Evolutionary conservation across 1,140 invertebrate genomes (phyloP), one percentile per base, ranked within the genome.

Genomic region (Galleria mellonella): DNA sequence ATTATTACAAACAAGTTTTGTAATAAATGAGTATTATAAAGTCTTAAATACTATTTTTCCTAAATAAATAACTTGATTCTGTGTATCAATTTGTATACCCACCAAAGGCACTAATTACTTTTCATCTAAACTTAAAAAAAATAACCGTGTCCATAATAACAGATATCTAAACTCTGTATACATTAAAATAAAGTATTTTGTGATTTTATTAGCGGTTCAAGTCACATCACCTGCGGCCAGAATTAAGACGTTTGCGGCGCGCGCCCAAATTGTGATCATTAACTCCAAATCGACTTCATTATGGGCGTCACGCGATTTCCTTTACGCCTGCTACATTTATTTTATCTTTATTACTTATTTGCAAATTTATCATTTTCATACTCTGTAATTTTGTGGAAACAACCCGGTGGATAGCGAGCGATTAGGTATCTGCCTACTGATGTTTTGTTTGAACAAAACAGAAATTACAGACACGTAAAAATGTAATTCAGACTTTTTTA

Each of bases 281-380:
- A 65, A 50, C 40, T 53, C 55, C 53, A 62, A 68, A 71, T 66
- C 48, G 50, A 46, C 52, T 56, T 61, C 62, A 72, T 72, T 64
- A 65, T 47, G 27, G 43, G 38, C 31, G 53, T 62, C 66, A 72
- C 56, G 66, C 66, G 33, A 71, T 53, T 50, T 48, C 38, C 59
- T 68, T 55, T 52, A 32, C 15, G 38, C 43, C 13, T 39, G 23
- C 37, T 31, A n/a, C 45, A 51, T 51, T 41, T 45, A 14, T 13
- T 30, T 23, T 30, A 36, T 54, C 56, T 56, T 43, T 33, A 52
- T 53, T 43, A 35, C 14, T 6, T 17, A 10, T 46, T 23, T 41
- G 9, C 9, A 43, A 27, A 37, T 47, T 44, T 40, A 42, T 41
- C 36, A 44, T 49, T 9, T 1, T 2, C 14, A 33, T 30, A 36